Base-by-base conservation (phyloP, 1,140 invertebrate species). In the Andrena cerasifolii region DNA sequence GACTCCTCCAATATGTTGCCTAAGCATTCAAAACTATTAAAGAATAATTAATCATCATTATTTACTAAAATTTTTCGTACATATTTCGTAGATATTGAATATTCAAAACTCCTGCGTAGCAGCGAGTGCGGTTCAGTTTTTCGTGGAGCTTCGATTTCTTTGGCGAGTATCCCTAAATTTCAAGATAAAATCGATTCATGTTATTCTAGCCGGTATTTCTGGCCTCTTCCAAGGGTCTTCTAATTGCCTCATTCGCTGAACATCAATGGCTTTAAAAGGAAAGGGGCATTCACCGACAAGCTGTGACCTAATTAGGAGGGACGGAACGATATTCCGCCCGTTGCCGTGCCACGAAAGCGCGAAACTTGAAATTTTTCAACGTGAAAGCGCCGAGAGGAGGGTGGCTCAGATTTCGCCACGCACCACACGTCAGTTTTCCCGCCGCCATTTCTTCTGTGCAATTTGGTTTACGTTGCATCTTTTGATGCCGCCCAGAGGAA, bases 261-360 rank as follows among this genome's bases (percentile, higher is more conserved):
- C 49, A 67, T 53, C 62, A 67, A 66, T 66, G 51, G 62, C 14
- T 67, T 75, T 66, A 56, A 49, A 79, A 79, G 58, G 59, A 31
- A 54, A 43, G 71, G 26, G 36, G 24, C 51, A 65, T 45, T 36
- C 28, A 40, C 36, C 72, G 77, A 58, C 68, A 40, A 40, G 43
- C 54, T 56, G 47, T 79, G 68, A 75, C 73, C 73, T 67, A 75
- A 75, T 75, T 75, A 75, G 51, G 31, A 58, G 40, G 51, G 51
- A 53, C 53, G 62, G 58, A 66, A 58, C 51, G 73, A 67, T 74
- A 59, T 51, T 43, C 24, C 10, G 70, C n/a, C 24, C 45, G 21
- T 16, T 12, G 24, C 33, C 18, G 7, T 18, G 33, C 45, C 14
- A 18, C 26, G 45, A 62, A 62, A 73, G 21, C 58, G 18, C 16